Base-by-base conservation (phyloP, 2,113 vertebrate genomes). In the Catharus bicknelli region DNA sequence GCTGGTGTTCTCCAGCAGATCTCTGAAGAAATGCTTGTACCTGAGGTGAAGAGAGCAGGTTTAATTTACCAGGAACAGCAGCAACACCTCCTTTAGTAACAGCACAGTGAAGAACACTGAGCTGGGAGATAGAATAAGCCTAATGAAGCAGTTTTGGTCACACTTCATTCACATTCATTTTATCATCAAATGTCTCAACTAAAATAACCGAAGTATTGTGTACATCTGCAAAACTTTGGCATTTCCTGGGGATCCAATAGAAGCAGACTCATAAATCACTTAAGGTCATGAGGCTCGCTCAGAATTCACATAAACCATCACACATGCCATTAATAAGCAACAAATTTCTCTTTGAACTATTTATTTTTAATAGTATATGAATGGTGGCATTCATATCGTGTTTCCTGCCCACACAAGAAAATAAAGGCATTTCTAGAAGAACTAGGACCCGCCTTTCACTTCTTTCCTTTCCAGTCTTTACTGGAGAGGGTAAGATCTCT, bases 1-100 rank as follows among this genome's bases (percentile, higher is more conserved):
- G 90, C 83, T 96, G 32, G 98, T 99, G 95, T 99, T 99, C 93
- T 98, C 98, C 61, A 98, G 94, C 96, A 99, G 90, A 88, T 98
- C 98, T 85, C 98, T 90, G 15, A 99, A 76, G 36, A 99, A 98
- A 94, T 98, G 97, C 53, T 98, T 98, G 82, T 99, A 99, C 97
- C 99, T 99, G 83, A 57, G 82, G 90, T 8, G 75, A 18, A 90
- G 64, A 67, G 12, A 73, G 63, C 9, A 86, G 18, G 10, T 66
- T 86, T 69, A 50, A 62, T 58, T 43, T 69, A 69, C 12, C 62
- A 79, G 42, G 15, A 86, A 27, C 10, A 85, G 25, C n/a, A 47
- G 23, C 45, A 70, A 16, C 51, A 51, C 27, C 32, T 79, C 23
- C 26, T 79, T 40, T 62, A 50, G 10, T 11, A 36, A 69, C 23